Evolutionary conservation across 2,888 invertebrate genomes (phyloP).

Genomic region (Cinara cedri): DNA sequence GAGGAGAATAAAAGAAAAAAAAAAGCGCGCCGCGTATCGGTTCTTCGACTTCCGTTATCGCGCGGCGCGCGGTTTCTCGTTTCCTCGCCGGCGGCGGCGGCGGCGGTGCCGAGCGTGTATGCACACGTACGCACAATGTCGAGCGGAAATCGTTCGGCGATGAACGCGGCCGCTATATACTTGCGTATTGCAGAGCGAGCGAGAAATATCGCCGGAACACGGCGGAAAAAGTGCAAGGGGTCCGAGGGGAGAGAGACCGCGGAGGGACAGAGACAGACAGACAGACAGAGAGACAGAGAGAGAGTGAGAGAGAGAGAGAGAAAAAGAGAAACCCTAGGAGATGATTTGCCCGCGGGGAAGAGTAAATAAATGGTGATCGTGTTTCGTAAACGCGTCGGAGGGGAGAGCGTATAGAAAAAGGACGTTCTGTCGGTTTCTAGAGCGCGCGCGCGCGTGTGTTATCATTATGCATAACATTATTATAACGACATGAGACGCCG

Average conservation of each 20-base stretch:
- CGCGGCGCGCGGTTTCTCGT: slow-evolving; percentile 22
- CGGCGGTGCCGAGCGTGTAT: neutral
- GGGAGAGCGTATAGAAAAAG: neutral
- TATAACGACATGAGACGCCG: too few species aligned
- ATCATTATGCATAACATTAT: too few species aligned
- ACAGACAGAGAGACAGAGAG: neutral
- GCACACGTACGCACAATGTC: slow-evolving; percentile 6
- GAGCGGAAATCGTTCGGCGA: slow-evolving; percentile 38
- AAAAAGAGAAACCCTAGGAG: neutral
- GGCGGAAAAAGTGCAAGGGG: too few species aligned
- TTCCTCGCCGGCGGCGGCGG: neutral
- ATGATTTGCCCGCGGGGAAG: neutral
- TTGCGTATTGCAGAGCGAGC: neutral
- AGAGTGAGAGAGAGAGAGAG: neutral
- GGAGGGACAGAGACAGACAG: too few species aligned
- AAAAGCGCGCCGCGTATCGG: slow-evolving; percentile 11
- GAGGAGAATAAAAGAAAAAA: neutral
- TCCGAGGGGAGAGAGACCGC: too few species aligned
- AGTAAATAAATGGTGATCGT: slow-evolving; percentile 42
- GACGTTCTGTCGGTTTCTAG: slow-evolving; percentile 11
- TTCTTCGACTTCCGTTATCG: slow-evolving; percentile 44
- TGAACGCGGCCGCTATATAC: neutral
- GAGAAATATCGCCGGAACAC: too few species aligned
- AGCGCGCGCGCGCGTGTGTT: neutral
- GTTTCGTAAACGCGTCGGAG: slow-evolving; percentile 17